Evolutionary conservation across 2,113 vertebrate species (phyloP).

Genomic region (Ailurus styani): DNA sequence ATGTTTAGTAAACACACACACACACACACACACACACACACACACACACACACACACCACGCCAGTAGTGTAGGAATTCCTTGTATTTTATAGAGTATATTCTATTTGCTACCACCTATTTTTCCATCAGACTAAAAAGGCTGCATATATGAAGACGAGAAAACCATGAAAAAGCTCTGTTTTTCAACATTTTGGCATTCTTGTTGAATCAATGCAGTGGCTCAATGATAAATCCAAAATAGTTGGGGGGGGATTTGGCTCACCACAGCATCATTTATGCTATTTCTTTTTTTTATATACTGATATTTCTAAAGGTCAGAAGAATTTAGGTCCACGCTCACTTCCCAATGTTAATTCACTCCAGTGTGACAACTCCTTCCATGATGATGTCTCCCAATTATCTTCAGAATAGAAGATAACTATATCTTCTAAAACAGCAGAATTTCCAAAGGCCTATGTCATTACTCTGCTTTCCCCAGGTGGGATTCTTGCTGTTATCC

Average conservation of each 20-base stretch:
- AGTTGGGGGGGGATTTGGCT: neutral
- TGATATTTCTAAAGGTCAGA: conserved; percentile 39
- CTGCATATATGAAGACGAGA: neutral
- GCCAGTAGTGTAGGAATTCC: neutral
- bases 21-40: neutral
- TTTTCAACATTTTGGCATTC: conserved; percentile 36
- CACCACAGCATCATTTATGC: neutral
- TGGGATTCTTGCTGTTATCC: conserved; percentile 39
- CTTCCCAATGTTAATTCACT: conserved; percentile 11
- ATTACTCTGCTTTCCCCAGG: conserved; percentile 37
- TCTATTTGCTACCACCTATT: neutral
- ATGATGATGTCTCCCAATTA: conserved; percentile 24
- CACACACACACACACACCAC: neutral
- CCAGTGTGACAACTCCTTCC: conserved; percentile 6
- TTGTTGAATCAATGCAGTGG: neutral
- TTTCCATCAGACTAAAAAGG: conserved; percentile 14
- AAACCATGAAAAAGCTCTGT: neutral
- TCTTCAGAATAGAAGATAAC: too few relatives aligned
- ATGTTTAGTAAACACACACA: neutral
- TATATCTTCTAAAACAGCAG: too few relatives aligned
- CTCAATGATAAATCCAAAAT: conserved; percentile 9
- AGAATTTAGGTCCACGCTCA: conserved; percentile 4
- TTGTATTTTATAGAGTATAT: neutral
- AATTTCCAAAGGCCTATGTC: conserved; percentile 37
- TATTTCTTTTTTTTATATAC: neutral